Evolutionary conservation across 30 jellyfish, hydroid and myxozoan genomes (phyloP).

Genomic region (Pelagia noctiluca): DNA sequence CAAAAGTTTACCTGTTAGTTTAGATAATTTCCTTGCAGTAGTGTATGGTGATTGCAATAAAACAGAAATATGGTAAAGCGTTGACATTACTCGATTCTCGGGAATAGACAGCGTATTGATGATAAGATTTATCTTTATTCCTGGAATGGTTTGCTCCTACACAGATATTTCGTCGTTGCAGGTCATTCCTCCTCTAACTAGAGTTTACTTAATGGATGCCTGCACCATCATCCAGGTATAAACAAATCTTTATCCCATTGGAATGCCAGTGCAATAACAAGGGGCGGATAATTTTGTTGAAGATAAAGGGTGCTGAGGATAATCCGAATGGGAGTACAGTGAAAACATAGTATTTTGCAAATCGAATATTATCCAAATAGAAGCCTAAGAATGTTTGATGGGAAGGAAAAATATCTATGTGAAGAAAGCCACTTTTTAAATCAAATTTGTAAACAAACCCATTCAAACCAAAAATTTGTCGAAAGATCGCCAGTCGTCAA

Average conservation of each 20-base stretch:
- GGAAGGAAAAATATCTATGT: constrained; percentile 14
- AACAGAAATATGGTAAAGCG: background rate
- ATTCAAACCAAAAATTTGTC: background rate
- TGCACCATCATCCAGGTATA: constrained; percentile 35
- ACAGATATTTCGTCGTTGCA: constrained; percentile 35
- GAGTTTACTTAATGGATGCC: constrained; percentile 10
- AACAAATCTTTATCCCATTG: constrained; percentile 6
- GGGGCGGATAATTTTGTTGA: constrained; percentile 37
- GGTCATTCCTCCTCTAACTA: constrained; percentile 7
- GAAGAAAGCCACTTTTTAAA: constrained; percentile 23
- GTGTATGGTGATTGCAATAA: constrained; percentile 30
- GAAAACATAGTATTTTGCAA: constrained; percentile 15
- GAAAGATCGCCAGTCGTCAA: background rate
- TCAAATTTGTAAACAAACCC: background rate
- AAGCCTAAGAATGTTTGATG: constrained; percentile 32
- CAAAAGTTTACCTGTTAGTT: constrained; percentile 26
- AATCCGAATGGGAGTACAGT: constrained; percentile 41
- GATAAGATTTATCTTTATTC: constrained; percentile 9
- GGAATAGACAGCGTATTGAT: background rate
- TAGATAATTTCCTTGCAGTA: constrained; percentile 23
- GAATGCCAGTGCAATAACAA: constrained; percentile 21
- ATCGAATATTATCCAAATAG: no score
- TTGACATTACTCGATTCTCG: constrained; percentile 20
- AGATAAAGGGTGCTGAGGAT: constrained; percentile 33
- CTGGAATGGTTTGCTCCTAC: constrained; percentile 49